Percentiles rank a stretch among this genome's conserved stretches.
These are phyloP conservation scores for Wiebesia pumilae DNA, from an alignment of 1,140 invertebrate species.

Conservation along the genomic window DNA sequence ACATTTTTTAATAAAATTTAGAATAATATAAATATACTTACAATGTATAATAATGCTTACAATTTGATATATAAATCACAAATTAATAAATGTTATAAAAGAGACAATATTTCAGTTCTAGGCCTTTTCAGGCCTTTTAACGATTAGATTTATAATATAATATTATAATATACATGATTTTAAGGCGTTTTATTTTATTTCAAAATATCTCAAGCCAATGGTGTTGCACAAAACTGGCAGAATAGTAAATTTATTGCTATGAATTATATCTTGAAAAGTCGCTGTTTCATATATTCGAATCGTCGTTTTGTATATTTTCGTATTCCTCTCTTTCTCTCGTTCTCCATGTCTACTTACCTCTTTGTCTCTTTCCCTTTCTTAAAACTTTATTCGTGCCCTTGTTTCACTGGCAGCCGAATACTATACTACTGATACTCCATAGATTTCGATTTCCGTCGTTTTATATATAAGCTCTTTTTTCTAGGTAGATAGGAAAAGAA, in stretches of 20 bases:
- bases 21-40: no score
- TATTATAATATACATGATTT: no score
- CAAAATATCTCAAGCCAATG: no score
- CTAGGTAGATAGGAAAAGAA: background rate
- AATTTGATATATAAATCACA: no score
- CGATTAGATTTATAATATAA: no score
- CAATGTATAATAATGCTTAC: no score
- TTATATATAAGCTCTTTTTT: conserved; percentile 1
- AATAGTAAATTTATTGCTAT: conserved; percentile 15
- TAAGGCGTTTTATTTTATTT: no score
- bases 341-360: background rate
- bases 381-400: conserved; percentile 38
- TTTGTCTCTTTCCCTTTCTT: background rate
- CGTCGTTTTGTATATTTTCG: background rate
- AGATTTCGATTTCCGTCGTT: conserved; percentile 32
- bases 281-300: conserved; percentile 15
- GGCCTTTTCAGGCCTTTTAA: no score
- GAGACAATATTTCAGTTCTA: no score
- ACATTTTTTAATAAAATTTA: no score
- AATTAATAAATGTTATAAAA: no score
- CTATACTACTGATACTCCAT: conserved; percentile 12
- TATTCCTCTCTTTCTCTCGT: background rate
- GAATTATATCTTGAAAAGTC: background rate
- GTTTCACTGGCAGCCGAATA: background rate
- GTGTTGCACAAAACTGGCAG: background rate